These are phyloP conservation scores for Lerista edwardsae DNA, from an alignment of 2,797 vertebrate species.

Conservation along the genomic window DNA sequence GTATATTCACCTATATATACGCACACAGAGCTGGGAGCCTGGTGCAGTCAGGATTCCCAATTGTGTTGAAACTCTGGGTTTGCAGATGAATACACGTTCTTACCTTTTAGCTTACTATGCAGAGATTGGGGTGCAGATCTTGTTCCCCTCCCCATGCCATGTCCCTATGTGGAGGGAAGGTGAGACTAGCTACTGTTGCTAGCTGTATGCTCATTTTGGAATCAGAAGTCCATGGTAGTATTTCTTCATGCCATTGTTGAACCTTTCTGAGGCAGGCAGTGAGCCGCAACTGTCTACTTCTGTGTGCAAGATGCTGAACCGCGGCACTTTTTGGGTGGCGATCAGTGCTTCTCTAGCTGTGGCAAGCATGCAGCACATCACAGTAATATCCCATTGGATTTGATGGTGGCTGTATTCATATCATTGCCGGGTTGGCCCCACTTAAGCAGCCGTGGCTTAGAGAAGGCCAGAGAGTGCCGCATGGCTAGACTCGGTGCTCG, in stretches of 20 bases:
- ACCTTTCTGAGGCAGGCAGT: background rate
- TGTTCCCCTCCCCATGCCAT: too few relatives aligned
- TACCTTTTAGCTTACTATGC: too few relatives aligned
- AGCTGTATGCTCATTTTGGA: slow-evolving; percentile 13
- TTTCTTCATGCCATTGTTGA: background rate
- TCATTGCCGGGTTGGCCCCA: background rate
- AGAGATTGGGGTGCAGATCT: too few relatives aligned
- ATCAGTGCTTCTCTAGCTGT: background rate
- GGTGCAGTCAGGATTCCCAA: too few relatives aligned
- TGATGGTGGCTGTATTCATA: background rate
- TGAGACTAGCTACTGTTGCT: too few relatives aligned
- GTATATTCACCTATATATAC: too few relatives aligned
- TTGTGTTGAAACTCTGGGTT: too few relatives aligned
- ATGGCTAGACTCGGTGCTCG: background rate
- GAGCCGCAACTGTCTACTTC: background rate
- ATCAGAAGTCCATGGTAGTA: background rate
- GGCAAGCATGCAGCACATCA: background rate
- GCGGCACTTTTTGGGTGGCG: too few relatives aligned
- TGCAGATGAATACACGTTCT: too few relatives aligned
- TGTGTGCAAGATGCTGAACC: background rate
- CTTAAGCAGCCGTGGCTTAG: background rate
- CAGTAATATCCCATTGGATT: background rate
- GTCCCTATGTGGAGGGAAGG: too few relatives aligned
- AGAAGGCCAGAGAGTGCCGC: background rate
- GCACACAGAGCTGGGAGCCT: too few relatives aligned